Conservation (phyloP, 1,140 invertebrate genomes). For the Leptinotarsa undecemlineata region DNA sequence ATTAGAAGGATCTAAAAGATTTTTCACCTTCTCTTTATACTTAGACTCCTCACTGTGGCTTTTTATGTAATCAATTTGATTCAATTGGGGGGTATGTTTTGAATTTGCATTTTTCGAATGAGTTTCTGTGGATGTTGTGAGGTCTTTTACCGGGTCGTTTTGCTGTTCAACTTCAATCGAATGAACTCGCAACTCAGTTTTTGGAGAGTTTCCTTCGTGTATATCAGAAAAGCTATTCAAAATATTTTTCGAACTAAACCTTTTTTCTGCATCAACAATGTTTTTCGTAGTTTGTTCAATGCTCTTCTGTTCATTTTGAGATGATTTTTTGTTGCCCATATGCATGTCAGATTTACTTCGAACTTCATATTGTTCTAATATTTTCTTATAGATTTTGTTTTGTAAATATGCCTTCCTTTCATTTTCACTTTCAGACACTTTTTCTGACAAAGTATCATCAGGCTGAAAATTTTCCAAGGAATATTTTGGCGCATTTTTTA, state of each 20-base stretch:
- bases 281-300: background rate
- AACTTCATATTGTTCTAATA: background rate
- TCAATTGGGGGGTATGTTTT: background rate
- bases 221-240: background rate
- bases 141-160: background rate
- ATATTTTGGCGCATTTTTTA: background rate
- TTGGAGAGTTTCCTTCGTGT: background rate
- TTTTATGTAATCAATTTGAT: background rate
- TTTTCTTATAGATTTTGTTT: background rate
- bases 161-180: background rate
- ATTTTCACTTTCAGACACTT: background rate
- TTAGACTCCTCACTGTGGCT: background rate
- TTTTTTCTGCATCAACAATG: background rate
- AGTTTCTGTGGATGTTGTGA: background rate
- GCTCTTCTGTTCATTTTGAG: background rate
- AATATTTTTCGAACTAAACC: background rate
- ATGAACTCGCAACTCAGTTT: background rate
- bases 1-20: background rate
- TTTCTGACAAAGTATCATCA: background rate
- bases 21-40: slow-evolving; percentile 3
- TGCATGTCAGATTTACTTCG: background rate
- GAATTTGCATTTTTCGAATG: background rate
- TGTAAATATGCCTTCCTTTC: background rate
- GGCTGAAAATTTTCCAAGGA: background rate
- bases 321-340: background rate